These are phyloP conservation scores for Arvicola amphibius DNA, from an alignment of 2,797 vertebrate genomes.

Conservation along the genomic window DNA sequence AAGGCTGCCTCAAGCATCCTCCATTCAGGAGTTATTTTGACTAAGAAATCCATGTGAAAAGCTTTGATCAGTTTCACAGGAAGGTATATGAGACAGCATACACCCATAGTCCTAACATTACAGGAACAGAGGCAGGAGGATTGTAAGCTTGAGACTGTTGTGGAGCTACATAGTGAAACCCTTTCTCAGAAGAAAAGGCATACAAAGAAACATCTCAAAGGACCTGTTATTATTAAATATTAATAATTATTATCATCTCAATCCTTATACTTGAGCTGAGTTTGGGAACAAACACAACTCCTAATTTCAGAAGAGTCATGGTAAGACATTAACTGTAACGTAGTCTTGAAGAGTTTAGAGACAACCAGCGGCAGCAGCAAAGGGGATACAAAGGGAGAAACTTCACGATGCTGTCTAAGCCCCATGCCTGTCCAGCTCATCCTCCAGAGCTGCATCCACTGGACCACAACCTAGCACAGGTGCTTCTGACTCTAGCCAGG, in stretches of 20 bases:
- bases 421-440: neutral
- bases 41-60: neutral
- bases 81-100: neutral
- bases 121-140: neutral
- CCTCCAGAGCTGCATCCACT: neutral
- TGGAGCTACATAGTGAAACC: neutral
- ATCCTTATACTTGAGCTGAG: neutral
- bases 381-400: neutral
- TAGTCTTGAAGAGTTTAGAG: neutral
- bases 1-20: neutral
- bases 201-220: neutral
- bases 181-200: neutral
- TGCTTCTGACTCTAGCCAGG: neutral
- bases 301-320: neutral
- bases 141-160: neutral
- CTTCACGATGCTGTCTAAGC: neutral
- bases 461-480: neutral
- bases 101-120: neutral
- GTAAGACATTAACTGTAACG: neutral
- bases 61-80: neutral
- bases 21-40: neutral
- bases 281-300: neutral
- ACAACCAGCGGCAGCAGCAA: neutral
- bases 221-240: neutral
- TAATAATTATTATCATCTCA: neutral